Percentiles rank a stretch among this genome's conserved stretches.
Evolutionary conservation across 2,113 vertebrate species (phyloP).

Genomic region (Malaclemys terrapin): DNA sequence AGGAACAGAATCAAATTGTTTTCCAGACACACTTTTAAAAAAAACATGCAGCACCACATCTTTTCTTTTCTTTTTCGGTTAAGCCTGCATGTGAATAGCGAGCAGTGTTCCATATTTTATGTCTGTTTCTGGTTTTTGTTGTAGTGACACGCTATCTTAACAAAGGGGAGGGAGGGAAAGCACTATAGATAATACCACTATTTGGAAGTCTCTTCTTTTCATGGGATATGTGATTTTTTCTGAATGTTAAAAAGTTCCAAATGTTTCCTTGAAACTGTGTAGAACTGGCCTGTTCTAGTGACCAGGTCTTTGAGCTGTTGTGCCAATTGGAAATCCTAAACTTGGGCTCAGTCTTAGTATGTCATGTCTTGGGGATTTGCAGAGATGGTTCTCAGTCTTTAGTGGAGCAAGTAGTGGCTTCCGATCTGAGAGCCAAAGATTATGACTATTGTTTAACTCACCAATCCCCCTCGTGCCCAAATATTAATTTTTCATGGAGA

Average conservation of each 20-base stretch:
- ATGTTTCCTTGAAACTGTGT: background rate
- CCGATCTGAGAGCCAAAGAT: accelerated
- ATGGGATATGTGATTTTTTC: background rate
- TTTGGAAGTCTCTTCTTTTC: conserved; percentile 26
- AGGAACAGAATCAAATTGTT: conserved; percentile 73
- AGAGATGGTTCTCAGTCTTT: background rate
- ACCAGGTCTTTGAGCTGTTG: background rate
- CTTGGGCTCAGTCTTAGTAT: background rate
- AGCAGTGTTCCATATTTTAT: background rate
- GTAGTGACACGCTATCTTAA: conserved; percentile 9
- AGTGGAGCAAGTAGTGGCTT: background rate
- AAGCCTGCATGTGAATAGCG: conserved; percentile 9
- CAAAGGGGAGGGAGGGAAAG: background rate
- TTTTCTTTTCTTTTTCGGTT: background rate
- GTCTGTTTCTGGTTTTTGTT: background rate
- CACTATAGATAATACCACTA: background rate
- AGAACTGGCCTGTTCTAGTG: background rate
- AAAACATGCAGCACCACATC: background rate
- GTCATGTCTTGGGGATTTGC: background rate
- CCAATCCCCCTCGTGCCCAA: background rate
- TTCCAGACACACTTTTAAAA: conserved; percentile 56
- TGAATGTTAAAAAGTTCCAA: background rate
- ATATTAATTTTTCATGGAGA: background rate
- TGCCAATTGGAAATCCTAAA: conserved; percentile 25
- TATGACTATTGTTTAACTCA: background rate